These are phyloP conservation scores for Drosophila guanche DNA, from an alignment of 1,140 invertebrate species.

Conservation along the genomic window DNA sequence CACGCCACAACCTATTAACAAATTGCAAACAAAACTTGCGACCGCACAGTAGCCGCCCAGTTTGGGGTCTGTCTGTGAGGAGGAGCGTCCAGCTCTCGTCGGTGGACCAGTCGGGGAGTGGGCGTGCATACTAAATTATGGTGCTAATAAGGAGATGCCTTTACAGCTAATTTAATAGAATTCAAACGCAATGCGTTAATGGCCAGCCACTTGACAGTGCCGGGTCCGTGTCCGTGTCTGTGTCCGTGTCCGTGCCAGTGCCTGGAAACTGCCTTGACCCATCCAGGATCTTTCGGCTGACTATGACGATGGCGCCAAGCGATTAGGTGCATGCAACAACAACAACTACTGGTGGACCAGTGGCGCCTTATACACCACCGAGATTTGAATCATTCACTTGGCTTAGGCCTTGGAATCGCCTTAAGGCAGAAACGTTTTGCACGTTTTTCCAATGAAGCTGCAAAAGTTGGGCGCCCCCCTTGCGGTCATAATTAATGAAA, in stretches of 20 bases:
- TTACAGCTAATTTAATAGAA: slow-evolving; percentile 76
- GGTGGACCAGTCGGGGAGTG: slow-evolving; percentile 23
- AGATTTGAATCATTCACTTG: slow-evolving; percentile 80
- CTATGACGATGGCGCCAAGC: slow-evolving; percentile 61
- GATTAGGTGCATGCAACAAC: slow-evolving; percentile 70
- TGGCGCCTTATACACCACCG: slow-evolving; percentile 61
- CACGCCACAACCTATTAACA: slow-evolving; percentile 79
- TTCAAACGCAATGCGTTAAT: slow-evolving; percentile 73
- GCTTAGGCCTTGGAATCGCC: slow-evolving; percentile 49
- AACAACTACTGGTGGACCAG: slow-evolving; percentile 18
- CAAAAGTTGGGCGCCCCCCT: slow-evolving; percentile 41
- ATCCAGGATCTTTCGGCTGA: slow-evolving; percentile 27
- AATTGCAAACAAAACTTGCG: slow-evolving; percentile 78
- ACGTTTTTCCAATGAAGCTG: slow-evolving; percentile 80
- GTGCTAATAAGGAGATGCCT: slow-evolving; percentile 70
- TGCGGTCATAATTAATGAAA: slow-evolving; percentile 78
- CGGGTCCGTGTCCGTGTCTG: too few species aligned
- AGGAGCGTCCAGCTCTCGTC: too few species aligned
- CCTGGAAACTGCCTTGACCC: slow-evolving; percentile 61
- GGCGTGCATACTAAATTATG: slow-evolving; percentile 75
- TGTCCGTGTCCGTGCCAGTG: background rate
- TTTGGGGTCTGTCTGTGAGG: background rate
- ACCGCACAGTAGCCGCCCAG: slow-evolving; percentile 58
- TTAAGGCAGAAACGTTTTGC: slow-evolving; percentile 65
- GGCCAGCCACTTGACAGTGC: slow-evolving; percentile 39